Evolutionary conservation across 2,888 invertebrate genomes (phyloP), one percentile per base, ranked within the genome.

Genomic region (Tachina lurida): DNA sequence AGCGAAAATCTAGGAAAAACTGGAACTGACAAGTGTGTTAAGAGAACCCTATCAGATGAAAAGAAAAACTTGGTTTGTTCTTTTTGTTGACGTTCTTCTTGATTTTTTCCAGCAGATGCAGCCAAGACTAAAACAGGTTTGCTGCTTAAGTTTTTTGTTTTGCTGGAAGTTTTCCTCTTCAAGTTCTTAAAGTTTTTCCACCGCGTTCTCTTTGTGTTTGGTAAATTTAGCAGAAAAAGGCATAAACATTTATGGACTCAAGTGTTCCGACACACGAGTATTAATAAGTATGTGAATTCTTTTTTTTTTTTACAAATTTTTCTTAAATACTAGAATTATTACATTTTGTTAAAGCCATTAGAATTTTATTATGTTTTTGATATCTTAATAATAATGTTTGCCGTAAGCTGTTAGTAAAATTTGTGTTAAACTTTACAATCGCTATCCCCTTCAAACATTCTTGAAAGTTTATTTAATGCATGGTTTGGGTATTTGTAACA

Each of bases 11-110:
- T 19, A 49, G 17, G 58, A 67, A 73, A 79, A 68, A 77, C 67
- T 76, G 47, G 45, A 77, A 81, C 77, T 79, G 67, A 67, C 70
- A 82, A 75, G 54, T 82, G 83, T 83, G 79, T 74, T 82, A 79
- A 79, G 68, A 68, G 77, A 77, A 71, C 77, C 67, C 71, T 73
- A 73, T 60, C 60, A 17, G 60, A 43, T 31, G n/a, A 47, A 62
- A 73, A 77, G 41, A 65, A 83, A 70, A 73, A 65, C 70, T 52
- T 65, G 45, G 60, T 60, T 56, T 60, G 2, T 17, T 10, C n/a
- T 43, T 8, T 3, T 22, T 15, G 15, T 17, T 67, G 49, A 13
- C 15, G 8, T 19, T 41, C 13, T 39, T 45, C 10, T 49, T n/a
- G 1, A n/a, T n/a, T 49, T 15, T 15, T 58, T 56, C 0, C 45